Conservation (phyloP, 2,797 vertebrate species). For the Poeciliopsis infans region DNA sequence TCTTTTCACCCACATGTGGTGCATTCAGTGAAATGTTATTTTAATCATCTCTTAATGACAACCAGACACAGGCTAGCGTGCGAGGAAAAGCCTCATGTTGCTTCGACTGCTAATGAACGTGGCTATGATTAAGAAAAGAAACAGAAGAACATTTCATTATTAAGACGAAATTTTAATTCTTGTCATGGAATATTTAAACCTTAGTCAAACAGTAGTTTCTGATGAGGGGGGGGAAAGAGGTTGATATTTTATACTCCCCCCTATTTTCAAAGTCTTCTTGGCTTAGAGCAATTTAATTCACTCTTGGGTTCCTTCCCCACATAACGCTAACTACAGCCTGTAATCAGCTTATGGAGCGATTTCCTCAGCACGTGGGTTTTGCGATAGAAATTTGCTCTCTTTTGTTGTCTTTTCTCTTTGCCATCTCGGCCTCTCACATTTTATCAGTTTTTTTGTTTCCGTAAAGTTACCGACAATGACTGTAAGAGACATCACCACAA, state of each 20-base stretch:
- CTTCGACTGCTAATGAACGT: constrained; percentile 1
- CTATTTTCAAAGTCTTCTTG: constrained; percentile 28
- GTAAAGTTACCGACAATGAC: neutral
- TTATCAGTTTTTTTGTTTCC: neutral
- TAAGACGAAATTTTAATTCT: neutral
- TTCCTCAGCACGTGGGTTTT: constrained; percentile 52
- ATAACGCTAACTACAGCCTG: constrained; percentile 64
- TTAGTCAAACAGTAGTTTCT: neutral
- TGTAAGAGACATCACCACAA: neutral
- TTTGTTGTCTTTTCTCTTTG: constrained; percentile 5
- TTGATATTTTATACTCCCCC: constrained; percentile 15
- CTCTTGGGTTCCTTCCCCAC: constrained; percentile 61
- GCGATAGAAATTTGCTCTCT: constrained; percentile 14
- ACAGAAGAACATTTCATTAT: neutral
- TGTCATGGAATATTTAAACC: neutral
- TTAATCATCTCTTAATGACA: constrained; percentile 45
- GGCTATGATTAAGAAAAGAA: neutral
- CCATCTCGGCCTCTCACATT: constrained; percentile 4
- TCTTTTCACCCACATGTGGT: constrained; percentile 34
- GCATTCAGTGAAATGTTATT: constrained; percentile 47
- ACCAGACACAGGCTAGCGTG: constrained; percentile 31
- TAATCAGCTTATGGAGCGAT: constrained; percentile 72
- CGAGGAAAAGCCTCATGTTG: constrained; percentile 20
- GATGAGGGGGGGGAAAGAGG: constrained; percentile 15
- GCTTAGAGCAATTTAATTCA: constrained; percentile 52